Percentiles rank a stretch among this genome's conserved stretches.
These are phyloP conservation scores for Oxycera nigricornis DNA, from an alignment of 2,888 invertebrate species.

Conservation along the genomic window DNA sequence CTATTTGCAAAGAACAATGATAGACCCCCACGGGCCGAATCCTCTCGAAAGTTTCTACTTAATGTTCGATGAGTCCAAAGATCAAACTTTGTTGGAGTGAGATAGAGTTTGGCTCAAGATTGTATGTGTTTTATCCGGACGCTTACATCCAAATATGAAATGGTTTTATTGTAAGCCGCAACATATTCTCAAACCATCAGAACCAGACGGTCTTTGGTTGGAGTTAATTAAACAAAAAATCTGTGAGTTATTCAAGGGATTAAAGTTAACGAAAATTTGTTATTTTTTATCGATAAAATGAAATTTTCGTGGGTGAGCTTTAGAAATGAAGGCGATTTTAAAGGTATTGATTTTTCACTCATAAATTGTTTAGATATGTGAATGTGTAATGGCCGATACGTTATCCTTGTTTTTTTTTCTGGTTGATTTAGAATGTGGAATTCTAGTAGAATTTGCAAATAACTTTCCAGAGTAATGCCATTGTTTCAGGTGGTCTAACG, in stretches of 20 bases:
- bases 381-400: too few species aligned
- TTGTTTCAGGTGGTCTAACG: too few species aligned
- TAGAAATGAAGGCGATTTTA: too few species aligned
- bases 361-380: too few species aligned
- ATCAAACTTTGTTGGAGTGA: background rate
- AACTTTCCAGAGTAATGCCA: too few species aligned
- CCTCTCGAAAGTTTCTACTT: background rate
- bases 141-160: background rate
- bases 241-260: background rate
- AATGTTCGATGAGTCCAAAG: background rate
- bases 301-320: too few species aligned
- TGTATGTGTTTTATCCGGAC: background rate
- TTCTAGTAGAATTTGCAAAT: too few species aligned
- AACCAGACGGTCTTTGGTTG: background rate
- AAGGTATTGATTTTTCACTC: too few species aligned
- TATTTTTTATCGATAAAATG: too few species aligned
- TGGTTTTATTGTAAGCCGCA: constrained; percentile 5
- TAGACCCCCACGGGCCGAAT: background rate
- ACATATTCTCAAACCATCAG: constrained; percentile 8
- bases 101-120: background rate
- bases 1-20: background rate
- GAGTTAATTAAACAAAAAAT: background rate
- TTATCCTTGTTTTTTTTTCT: too few species aligned
- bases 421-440: too few species aligned
- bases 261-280: too few species aligned